Base-by-base conservation (phyloP, 2,113 vertebrate species). In the Phrynosoma platyrhinos region DNA sequence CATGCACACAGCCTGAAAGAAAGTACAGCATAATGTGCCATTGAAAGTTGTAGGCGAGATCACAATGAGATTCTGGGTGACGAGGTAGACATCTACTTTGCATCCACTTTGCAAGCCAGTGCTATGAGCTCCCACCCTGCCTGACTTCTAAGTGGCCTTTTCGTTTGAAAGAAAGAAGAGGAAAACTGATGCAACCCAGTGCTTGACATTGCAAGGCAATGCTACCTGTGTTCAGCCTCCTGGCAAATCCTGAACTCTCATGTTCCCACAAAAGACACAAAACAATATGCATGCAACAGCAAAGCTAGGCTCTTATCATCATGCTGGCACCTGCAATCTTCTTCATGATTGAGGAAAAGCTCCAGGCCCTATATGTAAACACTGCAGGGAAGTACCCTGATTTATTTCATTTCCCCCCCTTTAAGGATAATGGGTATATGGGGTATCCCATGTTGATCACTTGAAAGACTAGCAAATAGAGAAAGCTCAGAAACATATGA, bases 61-160 rank as follows among this genome's bases (percentile, higher is more conserved):
- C n/a, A 36, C 1, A 23, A 62, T 20, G 53, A 21, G 53, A n/a
- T 62, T 5, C 4, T 1, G 25, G 9, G 68, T 23, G 74, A 88
- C 25, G 80, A 88, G 87, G 72, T 83, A 83, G 72, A 69, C 81
- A 21, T 69, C 75, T n/a, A 77, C 81, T 69, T 88, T 42, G 25
- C 40, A 53, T 69, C 75, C 47, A 77, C 81, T 69, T 88, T 40
- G 25, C 40, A 68, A 20, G 42, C 32, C 23, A 4, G 27, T 58
- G 21, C 13, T 0, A 1, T 5, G 30, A 27, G n/a, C 4, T 6
- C 30, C 42, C 23, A 53, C 72, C 36, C 40, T 20, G 64, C 14
- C 80, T 40, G 66, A 36, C 80, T 30, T 68, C 2, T 14, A 6
- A 55, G 58, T 16, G 9, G 23, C 40, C 47, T 68, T 58, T 23